Evolutionary conservation across 2,797 vertebrate species (phyloP), one percentile per base, ranked within the genome.

Genomic region (Prunella strophiata): DNA sequence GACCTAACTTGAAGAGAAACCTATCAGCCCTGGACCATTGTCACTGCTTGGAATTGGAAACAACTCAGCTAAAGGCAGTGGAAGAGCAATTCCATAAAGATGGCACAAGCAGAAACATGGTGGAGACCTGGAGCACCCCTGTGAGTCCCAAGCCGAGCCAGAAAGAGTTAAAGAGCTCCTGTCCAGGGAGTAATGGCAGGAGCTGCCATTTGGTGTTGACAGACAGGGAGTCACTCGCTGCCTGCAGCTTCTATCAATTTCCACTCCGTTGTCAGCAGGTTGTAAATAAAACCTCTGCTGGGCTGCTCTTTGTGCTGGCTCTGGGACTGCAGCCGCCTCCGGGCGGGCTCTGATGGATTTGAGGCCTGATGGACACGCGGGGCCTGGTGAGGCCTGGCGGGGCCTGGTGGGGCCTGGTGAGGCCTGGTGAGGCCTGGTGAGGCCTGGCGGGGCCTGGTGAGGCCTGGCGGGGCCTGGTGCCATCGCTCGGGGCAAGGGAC

Each of bases 191-290:
- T 40, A 84, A 91, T 79, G 1, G 3, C 51, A 58, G 96, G 85
- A 93, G 91, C 92, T 94, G 91, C 89, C 94, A 73, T 65, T 93
- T 52, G 89, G 89, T 86, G 91, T 91, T 96, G 94, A 96, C 94
- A 96, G 91, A 88, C 79, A 68, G 62, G 66, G 87, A 95, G 92
- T 47, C 93, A 66, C 92, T 91, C 25, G 62, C 92, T 88, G 93
- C 93, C 89, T 92, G 91, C 92, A 96, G 94, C 83, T 94, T 96
- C 95, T 86, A 95, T 96, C 96, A 59, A 48, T 84, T 97, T 86
- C 94, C 94, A 95, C 91, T 66, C 66, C 0, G 9, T 83, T 96
- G 96, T 96, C 95, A 97, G 89, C 95, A 95, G 92, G 91, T 36
- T 95, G 91, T 96, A 97, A 97, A 96, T 93, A 95, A 96, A 93